phyloP scores from a whole-genome alignment of 2,113 vertebrate genomes.

The Gopherus evgoodei region DNA sequence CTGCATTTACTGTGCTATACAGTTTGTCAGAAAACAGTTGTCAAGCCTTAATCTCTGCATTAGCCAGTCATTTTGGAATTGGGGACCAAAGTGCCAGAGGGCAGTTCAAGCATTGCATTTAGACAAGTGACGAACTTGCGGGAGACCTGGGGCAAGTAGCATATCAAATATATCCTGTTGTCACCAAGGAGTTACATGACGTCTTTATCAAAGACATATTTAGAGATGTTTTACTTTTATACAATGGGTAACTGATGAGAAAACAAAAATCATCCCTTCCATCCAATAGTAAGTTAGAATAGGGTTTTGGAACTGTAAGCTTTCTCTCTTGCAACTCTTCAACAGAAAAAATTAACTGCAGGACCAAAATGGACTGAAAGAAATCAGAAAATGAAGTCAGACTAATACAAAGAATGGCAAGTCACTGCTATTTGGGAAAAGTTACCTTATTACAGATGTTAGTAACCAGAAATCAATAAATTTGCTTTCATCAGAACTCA shows the following conservation, averaged over 20 bases:
- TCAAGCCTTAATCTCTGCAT: conserved; percentile 33
- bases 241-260: background rate
- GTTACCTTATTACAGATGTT: background rate
- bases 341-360: background rate
- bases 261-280: background rate
- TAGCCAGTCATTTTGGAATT: conserved; percentile 56
- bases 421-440: background rate
- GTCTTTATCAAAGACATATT: background rate
- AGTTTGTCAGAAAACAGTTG: conserved; percentile 58
- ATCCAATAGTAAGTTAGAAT: background rate
- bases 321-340: conserved; percentile 12
- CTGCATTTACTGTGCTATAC: conserved; percentile 18
- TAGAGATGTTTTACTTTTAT: conserved; percentile 15
- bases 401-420: background rate
- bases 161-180: background rate
- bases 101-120: conserved; percentile 29
- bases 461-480: conserved; percentile 52
- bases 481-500: conserved; percentile 51
- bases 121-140: conserved; percentile 12
- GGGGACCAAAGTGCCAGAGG: background rate
- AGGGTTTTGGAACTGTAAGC: background rate
- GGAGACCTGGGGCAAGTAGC: background rate
- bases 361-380: background rate
- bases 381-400: background rate
- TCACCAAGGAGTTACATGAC: background rate